These are phyloP conservation scores for Puntigrus tetrazona DNA, from an alignment of 2,113 vertebrate species.

Conservation along the genomic window DNA sequence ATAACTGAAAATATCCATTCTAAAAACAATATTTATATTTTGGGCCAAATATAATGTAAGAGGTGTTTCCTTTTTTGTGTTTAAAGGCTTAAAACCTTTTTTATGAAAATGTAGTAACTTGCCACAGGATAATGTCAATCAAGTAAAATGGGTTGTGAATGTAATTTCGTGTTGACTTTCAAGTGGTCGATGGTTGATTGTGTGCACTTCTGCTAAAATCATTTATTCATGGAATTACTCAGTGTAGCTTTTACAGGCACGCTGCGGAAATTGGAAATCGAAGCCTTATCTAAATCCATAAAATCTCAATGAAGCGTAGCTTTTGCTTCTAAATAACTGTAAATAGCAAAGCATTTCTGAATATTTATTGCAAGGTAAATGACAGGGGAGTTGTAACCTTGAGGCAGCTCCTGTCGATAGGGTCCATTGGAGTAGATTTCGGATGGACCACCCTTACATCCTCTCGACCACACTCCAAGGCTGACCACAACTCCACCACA, in stretches of 20 bases:
- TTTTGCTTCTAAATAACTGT: background rate
- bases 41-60: background rate
- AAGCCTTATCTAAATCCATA: slow-evolving; percentile 8
- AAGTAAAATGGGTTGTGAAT: background rate
- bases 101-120: background rate
- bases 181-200: background rate
- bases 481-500: slow-evolving; percentile 86
- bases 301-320: background rate
- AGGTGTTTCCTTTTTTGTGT: background rate
- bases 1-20: too few relatives aligned
- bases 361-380: background rate
- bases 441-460: slow-evolving; percentile 83
- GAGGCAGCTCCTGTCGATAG: slow-evolving; percentile 89
- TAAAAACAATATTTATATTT: background rate
- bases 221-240: slow-evolving; percentile 10
- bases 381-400: slow-evolving; percentile 76
- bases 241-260: background rate
- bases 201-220: background rate
- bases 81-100: background rate
- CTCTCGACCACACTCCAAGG: slow-evolving; percentile 88
- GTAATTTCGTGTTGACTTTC: background rate
- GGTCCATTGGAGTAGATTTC: slow-evolving; percentile 85
- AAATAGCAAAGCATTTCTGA: background rate
- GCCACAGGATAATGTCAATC: background rate
- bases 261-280: background rate